Evolutionary conservation across 2,888 invertebrate genomes (phyloP), one percentile per base, ranked within the genome.

Genomic region (Acanthoscelides obtectus): DNA sequence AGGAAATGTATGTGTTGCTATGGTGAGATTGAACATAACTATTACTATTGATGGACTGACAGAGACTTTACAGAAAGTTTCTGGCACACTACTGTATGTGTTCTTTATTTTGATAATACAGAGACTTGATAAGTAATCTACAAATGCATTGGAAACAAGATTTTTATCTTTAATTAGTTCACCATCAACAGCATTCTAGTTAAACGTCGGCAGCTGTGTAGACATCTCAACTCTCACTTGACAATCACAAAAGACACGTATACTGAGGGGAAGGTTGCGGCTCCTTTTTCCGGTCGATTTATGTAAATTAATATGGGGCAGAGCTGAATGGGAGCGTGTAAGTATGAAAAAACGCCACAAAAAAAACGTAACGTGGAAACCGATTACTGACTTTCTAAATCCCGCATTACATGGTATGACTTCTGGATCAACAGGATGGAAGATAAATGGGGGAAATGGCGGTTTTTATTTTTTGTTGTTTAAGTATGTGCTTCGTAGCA

Each of bases 231-330:
- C 65, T 21, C 45, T 66, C 19, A 64, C 45, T 66, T 67, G 69
- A 64, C 72, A 64, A 72, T 45, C 45, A 45, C 45, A 45, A 45
- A 45, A 45, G 45, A 45, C 45, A 45, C 45, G 45, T 72, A 72
- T 69, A 69, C 45, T 67, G 67, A 72, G 69, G 69, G 64, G 25
- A 21, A 67, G 22, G 67, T 67, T 69, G 45, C 45, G 45, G 45
- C 67, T 69, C 69, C 72, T 72, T 69, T 69, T 72, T 69, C 78
- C 76, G 79, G 45, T 45, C 45, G 45, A 45, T 45, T 80, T 80
- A 80, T 80, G 80, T 77, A 80, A 79, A 80, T 80, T 76, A 79
- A 80, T 77, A 75, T 79, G 72, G 79, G 76, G 76, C 77, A 75
- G 66, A 72, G 71, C 69, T 79, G 77, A 80, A 80, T 77, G 73